Conservation (phyloP, 1,140 invertebrate species). For the Anthonomus grandis region DNA sequence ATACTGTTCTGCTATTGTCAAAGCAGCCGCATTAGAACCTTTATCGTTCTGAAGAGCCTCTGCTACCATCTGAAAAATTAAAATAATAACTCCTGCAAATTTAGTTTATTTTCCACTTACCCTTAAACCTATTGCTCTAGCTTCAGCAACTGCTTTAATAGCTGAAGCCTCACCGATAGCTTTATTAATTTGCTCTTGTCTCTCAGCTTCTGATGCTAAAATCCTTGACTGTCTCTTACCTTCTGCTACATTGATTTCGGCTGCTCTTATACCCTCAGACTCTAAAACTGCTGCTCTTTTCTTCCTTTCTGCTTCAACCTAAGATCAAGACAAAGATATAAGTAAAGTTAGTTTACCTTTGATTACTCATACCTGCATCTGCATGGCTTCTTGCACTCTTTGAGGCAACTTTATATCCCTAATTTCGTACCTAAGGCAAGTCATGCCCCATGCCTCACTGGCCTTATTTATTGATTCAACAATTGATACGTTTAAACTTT, state of each 20-base stretch:
- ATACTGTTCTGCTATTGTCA: conserved; percentile 94
- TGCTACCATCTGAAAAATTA: conserved; percentile 65
- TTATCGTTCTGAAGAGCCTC: conserved; percentile 58
- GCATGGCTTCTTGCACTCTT: conserved; percentile 98
- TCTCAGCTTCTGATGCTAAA: conserved; percentile 86
- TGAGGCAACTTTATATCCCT: conserved; percentile 89
- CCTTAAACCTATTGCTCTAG: conserved; percentile 74
- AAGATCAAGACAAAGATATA: conserved; percentile 1
- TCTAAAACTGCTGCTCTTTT: conserved; percentile 96
- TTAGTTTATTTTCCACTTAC: conserved; percentile 47
- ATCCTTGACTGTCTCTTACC: conserved; percentile 86
- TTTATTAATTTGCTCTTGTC: conserved; percentile 84
- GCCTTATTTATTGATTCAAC: conserved; percentile 98
- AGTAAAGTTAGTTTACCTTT: background rate
- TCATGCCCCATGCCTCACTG: conserved; percentile 95
- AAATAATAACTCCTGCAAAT: background rate
- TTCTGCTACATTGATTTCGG: conserved; percentile 97
- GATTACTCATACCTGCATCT: conserved; percentile 80
- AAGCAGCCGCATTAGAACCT: conserved; percentile 82
- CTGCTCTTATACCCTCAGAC: conserved; percentile 91
- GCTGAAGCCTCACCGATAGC: conserved; percentile 85
- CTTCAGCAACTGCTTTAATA: conserved; percentile 79
- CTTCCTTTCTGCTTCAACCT: conserved; percentile 89
- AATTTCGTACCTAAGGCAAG: conserved; percentile 98
- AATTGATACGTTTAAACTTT: conserved; percentile 92